These are phyloP conservation scores for Nebria brevicollis DNA, from an alignment of 2,888 invertebrate genomes.

Conservation along the genomic window DNA sequence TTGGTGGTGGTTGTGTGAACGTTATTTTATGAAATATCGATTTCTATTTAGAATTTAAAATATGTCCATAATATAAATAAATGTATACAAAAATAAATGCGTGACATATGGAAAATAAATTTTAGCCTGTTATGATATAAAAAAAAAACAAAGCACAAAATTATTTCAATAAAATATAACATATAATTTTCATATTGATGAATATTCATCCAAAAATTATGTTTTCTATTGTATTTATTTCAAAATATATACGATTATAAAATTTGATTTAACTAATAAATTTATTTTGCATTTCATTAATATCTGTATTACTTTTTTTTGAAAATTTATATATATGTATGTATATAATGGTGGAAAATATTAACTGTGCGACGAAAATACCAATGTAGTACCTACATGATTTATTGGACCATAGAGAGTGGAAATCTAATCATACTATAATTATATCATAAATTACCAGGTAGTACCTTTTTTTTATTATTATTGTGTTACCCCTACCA, in stretches of 20 bases:
- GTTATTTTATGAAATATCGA: background rate
- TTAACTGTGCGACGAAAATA: background rate
- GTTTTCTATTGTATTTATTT: background rate
- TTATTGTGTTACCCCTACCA: conserved; percentile 2
- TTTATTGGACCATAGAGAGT: conserved; percentile 24
- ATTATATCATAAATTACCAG: conserved; percentile 44
- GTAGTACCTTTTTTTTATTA: conserved; percentile 33
- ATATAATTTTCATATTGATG: background rate
- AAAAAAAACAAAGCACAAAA: background rate
- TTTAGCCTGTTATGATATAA: background rate
- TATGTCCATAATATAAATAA: background rate
- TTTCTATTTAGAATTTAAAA: background rate
- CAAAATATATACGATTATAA: background rate
- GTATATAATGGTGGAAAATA: background rate
- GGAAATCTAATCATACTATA: conserved; percentile 42
- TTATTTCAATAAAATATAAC: background rate
- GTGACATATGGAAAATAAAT: background rate
- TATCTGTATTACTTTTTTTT: background rate
- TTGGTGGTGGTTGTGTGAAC: background rate
- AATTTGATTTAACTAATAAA: background rate
- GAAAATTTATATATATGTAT: too few relatives aligned
- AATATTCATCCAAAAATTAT: background rate
- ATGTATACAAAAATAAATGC: background rate
- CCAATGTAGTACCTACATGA: background rate
- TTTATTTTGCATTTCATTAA: background rate